Percentiles rank a stretch among this genome's conserved stretches.
Evolutionary conservation across 2,797 vertebrate genomes (phyloP).

Genomic region (Heteromormyrus szaboi): DNA sequence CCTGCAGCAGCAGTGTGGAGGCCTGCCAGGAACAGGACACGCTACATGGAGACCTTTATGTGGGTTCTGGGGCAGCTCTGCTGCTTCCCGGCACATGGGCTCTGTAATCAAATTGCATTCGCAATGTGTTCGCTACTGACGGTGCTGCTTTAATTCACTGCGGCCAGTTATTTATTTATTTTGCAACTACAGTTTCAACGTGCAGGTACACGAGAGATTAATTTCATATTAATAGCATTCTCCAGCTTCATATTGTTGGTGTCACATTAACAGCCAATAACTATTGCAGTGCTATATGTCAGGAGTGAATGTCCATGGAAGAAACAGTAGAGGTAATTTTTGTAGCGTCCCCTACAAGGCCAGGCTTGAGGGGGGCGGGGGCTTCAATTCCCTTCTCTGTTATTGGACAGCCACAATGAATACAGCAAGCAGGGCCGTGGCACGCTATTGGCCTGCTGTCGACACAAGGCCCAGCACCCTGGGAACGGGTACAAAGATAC

Average conservation of each 20-base stretch:
- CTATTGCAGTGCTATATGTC: not conserved
- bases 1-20: constrained; percentile 61
- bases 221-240: not conserved
- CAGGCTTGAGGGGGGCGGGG: not conserved
- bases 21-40: constrained; percentile 48
- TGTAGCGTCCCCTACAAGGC: not conserved
- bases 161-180: not conserved
- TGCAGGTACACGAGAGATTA: not conserved
- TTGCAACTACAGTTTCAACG: not conserved
- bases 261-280: not conserved
- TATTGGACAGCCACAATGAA: not conserved
- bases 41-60: constrained; percentile 51
- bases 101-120: not conserved
- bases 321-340: not conserved
- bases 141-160: not conserved
- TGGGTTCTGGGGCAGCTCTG: constrained; percentile 43
- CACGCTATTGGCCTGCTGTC: not conserved
- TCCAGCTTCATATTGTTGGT: not conserved
- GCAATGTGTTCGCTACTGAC: not conserved
- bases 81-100: not conserved
- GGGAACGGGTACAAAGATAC: constrained; percentile 8
- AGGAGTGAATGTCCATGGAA: not conserved
- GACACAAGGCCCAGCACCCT: constrained; percentile 3
- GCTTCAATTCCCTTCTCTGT: not conserved
- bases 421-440: not conserved